These are phyloP conservation scores for Pseudomugil gertrudae DNA, from an alignment of 2,797 vertebrate species.

Conservation along the genomic window DNA sequence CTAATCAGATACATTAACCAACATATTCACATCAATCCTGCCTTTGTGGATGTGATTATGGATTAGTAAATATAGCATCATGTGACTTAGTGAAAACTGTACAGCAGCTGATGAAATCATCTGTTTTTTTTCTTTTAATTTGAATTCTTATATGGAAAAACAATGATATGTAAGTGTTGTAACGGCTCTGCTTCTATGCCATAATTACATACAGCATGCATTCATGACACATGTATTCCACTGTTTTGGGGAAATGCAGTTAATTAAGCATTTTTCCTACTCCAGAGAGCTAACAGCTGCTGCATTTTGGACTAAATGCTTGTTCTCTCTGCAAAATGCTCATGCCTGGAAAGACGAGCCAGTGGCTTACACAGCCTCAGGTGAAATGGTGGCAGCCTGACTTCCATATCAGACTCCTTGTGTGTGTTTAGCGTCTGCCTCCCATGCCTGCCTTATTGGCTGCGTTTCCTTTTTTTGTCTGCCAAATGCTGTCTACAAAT, in stretches of 20 bases:
- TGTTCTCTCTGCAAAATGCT: slow-evolving; percentile 64
- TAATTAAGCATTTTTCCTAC: slow-evolving; percentile 79
- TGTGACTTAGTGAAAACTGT: slow-evolving; percentile 26
- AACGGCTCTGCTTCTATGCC: slow-evolving; percentile 47
- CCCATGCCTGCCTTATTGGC: slow-evolving; percentile 53
- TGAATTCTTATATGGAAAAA: slow-evolving; percentile 48
- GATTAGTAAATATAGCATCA: slow-evolving; percentile 27
- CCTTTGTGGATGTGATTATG: slow-evolving; percentile 17
- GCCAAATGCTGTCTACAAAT: slow-evolving; percentile 73
- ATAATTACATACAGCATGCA: slow-evolving; percentile 49
- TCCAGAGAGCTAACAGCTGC: slow-evolving; percentile 74
- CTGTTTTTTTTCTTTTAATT: slow-evolving; percentile 19
- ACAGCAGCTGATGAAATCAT: slow-evolving; percentile 36
- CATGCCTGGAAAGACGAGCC: slow-evolving; percentile 59
- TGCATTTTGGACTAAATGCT: slow-evolving; percentile 78
- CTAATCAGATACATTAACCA: slow-evolving; percentile 1
- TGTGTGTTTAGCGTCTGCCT: slow-evolving; percentile 58
- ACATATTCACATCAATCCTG: slow-evolving; percentile 22
- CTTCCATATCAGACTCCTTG: slow-evolving; percentile 59
- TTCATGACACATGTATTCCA: slow-evolving; percentile 70
- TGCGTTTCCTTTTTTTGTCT: slow-evolving; percentile 46
- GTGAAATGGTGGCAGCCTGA: slow-evolving; percentile 76
- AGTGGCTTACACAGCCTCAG: slow-evolving; percentile 71
- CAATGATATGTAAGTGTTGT: slow-evolving; percentile 41
- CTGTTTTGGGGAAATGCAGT: slow-evolving; percentile 65